A percentile compares a stretch with the other conserved stretches of the same genome.
phyloP scores from a whole-genome alignment of 1,140 invertebrate species.

The Drosophila bocki region DNA sequence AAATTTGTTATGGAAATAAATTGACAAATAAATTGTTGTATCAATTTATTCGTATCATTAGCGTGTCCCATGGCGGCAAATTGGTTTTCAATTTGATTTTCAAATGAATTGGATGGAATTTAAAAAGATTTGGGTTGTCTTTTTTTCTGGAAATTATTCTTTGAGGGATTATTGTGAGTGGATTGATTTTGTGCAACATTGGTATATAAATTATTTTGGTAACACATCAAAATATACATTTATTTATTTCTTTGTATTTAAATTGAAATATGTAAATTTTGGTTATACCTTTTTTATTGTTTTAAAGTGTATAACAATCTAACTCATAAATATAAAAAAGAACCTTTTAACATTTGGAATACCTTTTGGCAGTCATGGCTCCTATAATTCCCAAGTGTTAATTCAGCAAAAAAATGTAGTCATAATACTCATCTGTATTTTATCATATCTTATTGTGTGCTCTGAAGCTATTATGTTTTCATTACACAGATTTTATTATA shows the following conservation, averaged over 20 bases:
- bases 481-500: not conserved
- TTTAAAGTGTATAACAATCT: not conserved
- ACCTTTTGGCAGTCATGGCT: not conserved
- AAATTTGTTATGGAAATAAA: constrained; percentile 77
- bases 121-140: constrained; percentile 22
- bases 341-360: no score
- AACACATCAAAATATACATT: not conserved
- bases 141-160: constrained; percentile 6
- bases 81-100: constrained; percentile 52
- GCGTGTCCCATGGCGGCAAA: constrained; percentile 30
- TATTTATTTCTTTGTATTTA: not conserved
- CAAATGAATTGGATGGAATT: constrained; percentile 43
- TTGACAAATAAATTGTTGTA: constrained; percentile 67
- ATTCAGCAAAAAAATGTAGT: not conserved
- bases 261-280: not conserved
- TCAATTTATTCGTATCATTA: constrained; percentile 54
- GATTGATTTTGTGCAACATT: not conserved
- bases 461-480: not conserved
- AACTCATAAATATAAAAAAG: no score
- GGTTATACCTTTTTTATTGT: not conserved
- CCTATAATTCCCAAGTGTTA: not conserved
- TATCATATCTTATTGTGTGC: not conserved
- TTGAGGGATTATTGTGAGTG: constrained; percentile 8
- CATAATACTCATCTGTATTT: not conserved
- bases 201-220: not conserved